A percentile compares a stretch with the other conserved stretches of the same genome.
phyloP scores from a whole-genome alignment of 2,113 vertebrate species.

The Xyliphius kryptos region DNA sequence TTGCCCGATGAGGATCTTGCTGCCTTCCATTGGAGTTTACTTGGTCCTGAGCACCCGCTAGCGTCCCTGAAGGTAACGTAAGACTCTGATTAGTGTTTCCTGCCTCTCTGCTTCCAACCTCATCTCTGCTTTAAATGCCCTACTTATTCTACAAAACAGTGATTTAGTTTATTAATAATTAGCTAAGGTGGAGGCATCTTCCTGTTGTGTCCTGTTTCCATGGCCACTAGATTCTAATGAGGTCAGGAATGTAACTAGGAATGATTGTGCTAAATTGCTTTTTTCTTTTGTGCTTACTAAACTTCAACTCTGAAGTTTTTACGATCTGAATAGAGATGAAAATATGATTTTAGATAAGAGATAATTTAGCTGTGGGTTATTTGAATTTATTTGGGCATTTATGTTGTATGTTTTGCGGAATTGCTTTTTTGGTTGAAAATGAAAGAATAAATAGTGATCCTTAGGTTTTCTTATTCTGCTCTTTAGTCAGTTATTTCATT shows the following conservation, averaged over 20 bases:
- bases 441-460: too few species aligned
- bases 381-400: too few species aligned
- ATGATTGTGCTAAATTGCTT: constrained; percentile 34
- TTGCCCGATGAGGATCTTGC: constrained; percentile 97
- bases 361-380: too few species aligned
- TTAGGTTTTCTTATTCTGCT: too few species aligned
- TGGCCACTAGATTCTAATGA: constrained; percentile 40
- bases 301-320: constrained; percentile 11
- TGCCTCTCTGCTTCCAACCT: not conserved
- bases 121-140: constrained; percentile 1
- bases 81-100: not conserved
- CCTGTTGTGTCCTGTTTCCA: constrained; percentile 33
- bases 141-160: too few species aligned
- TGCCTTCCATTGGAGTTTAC: constrained; percentile 97
- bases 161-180: too few species aligned
- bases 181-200: too few species aligned
- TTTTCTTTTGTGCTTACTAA: constrained; percentile 4
- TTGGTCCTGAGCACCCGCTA: constrained; percentile 92
- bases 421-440: too few species aligned
- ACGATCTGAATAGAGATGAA: too few species aligned
- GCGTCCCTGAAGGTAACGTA: constrained; percentile 86
- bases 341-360: too few species aligned
- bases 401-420: too few species aligned
- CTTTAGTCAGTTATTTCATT: too few species aligned
- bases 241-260: constrained; percentile 28